Percentiles rank a stretch among this genome's conserved stretches.
These are phyloP conservation scores for Campaea margaritaria DNA, from an alignment of 2,888 invertebrate species.

Conservation along the genomic window DNA sequence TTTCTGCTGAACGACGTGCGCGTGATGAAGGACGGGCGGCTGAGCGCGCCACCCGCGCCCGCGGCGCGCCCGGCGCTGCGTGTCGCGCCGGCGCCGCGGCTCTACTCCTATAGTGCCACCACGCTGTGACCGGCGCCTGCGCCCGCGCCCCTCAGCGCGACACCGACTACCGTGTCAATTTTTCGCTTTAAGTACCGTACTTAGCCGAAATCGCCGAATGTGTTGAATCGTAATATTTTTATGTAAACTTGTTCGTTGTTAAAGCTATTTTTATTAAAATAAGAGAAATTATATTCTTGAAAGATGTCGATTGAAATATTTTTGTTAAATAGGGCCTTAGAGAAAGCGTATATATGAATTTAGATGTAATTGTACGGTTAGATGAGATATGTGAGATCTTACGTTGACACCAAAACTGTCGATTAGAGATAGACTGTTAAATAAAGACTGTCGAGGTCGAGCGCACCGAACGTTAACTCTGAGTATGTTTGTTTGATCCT, in stretches of 20 bases:
- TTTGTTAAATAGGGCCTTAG: constrained; percentile 83
- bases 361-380: constrained; percentile 80
- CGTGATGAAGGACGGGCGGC: constrained; percentile 89
- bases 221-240: constrained; percentile 81
- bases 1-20: constrained; percentile 92
- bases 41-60: constrained; percentile 71
- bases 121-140: constrained; percentile 66
- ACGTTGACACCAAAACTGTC: constrained; percentile 74
- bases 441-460: constrained; percentile 81
- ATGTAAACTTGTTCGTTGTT: constrained; percentile 82
- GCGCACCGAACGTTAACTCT: constrained; percentile 75
- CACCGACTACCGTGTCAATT: constrained; percentile 74
- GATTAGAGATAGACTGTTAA: constrained; percentile 75
- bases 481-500: constrained; percentile 70
- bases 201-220: constrained; percentile 75
- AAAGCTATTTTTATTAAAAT: constrained; percentile 81
- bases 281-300: constrained; percentile 81
- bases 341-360: constrained; percentile 71
- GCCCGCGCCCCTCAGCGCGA: constrained; percentile 39
- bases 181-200: constrained; percentile 80
- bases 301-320: constrained; percentile 78
- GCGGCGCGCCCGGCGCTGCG: constrained; percentile 54
- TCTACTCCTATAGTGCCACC: constrained; percentile 73
- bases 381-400: constrained; percentile 69
- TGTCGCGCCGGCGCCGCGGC: constrained; percentile 55